These are phyloP conservation scores for Lysandra coridon DNA, from an alignment of 2,888 invertebrate species.

Conservation along the genomic window DNA sequence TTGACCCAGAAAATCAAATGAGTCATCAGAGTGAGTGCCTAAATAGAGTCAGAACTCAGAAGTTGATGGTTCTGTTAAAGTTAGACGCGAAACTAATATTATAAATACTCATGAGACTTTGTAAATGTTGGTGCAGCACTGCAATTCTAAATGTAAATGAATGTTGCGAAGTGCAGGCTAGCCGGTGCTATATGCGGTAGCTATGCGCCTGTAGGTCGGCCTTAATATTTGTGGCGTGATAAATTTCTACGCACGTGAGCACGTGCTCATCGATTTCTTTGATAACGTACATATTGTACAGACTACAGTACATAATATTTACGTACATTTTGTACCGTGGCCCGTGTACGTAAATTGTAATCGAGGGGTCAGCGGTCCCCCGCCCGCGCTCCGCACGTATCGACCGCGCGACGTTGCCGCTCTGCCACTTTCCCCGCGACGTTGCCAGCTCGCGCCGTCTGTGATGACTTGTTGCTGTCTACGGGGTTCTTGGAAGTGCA, in stretches of 20 bases:
- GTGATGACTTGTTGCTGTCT: conserved; percentile 61
- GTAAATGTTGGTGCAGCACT: neutral
- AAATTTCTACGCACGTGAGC: conserved; percentile 21
- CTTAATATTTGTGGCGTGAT: conserved; percentile 14
- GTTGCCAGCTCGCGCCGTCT: conserved; percentile 55
- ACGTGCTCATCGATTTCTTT: conserved; percentile 30
- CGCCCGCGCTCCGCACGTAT: conserved; percentile 44
- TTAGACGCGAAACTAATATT: neutral
- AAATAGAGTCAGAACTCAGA: neutral
- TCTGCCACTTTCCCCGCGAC: conserved; percentile 47
- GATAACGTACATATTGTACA: conserved; percentile 1
- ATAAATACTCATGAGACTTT: neutral
- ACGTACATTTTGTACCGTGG: conserved; percentile 16
- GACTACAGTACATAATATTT: conserved; percentile 30
- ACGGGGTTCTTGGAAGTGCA: conserved; percentile 37
- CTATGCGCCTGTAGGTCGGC: neutral
- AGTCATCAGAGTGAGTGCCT: neutral
- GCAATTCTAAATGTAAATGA: neutral
- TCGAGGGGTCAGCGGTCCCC: conserved; percentile 57
- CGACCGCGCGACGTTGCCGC: conserved; percentile 65
- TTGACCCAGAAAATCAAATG: neutral
- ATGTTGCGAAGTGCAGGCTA: neutral
- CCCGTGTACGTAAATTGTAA: conserved; percentile 36
- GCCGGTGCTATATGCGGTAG: neutral
- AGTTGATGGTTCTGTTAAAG: neutral